phyloP scores from a whole-genome alignment of 2,888 invertebrate species.

The Amaurobius ferox region DNA sequence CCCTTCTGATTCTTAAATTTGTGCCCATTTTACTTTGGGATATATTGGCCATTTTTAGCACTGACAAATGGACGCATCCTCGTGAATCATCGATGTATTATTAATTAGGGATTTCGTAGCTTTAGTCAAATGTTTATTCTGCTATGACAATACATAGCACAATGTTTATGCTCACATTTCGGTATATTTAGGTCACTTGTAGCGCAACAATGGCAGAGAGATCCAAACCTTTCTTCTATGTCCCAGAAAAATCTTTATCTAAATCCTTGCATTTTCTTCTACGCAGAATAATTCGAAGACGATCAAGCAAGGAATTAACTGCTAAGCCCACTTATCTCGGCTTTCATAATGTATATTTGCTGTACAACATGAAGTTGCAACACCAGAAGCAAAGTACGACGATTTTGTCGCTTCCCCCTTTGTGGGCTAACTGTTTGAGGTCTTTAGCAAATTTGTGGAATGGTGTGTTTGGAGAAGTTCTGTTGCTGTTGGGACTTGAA shows the following conservation, averaged over 20 bases:
- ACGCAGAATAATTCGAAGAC: not conserved
- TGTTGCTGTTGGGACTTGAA: slow-evolving; percentile 44
- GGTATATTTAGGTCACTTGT: not conserved
- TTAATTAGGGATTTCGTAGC: too few relatives aligned
- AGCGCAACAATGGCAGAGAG: not conserved
- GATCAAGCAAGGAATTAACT: not conserved
- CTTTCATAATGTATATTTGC: not conserved
- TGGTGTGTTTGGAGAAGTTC: slow-evolving; percentile 28
- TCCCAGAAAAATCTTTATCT: slow-evolving; percentile 10
- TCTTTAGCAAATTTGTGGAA: not conserved
- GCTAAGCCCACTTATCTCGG: slow-evolving; percentile 25
- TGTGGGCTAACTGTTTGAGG: not conserved
- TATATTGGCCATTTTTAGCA: too few relatives aligned
- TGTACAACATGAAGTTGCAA: not conserved
- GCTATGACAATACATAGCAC: too few relatives aligned
- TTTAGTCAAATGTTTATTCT: too few relatives aligned
- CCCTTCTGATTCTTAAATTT: too few relatives aligned
- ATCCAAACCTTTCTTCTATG: not conserved
- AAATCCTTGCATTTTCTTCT: not conserved
- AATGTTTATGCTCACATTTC: too few relatives aligned
- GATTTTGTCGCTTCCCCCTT: not conserved
- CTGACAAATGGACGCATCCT: too few relatives aligned
- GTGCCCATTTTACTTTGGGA: too few relatives aligned
- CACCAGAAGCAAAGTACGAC: not conserved
- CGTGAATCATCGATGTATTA: too few relatives aligned